Base-by-base conservation (phyloP, 2,113 vertebrate genomes). In the Cyprinodon tularosa region DNA sequence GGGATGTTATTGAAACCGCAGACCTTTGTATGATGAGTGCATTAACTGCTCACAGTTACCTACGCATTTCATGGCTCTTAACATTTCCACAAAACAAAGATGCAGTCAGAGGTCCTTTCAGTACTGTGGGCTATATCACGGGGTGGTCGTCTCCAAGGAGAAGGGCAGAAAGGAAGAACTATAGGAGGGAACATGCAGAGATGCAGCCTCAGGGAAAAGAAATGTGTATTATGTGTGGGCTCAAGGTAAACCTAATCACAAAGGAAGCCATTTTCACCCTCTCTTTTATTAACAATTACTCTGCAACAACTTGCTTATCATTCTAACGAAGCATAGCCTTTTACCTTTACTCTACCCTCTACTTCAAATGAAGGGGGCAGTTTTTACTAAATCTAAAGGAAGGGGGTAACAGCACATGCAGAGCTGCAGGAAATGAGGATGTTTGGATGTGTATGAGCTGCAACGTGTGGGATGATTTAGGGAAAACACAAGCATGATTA, bases 401-500 rank as follows among this genome's bases (percentile, higher is more conserved):
- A n/a, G 8, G 20, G 15, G 20, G 17, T 10, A 57, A 57, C 50
- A n/a, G 17, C 7, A 57, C 9, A 20, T 10, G 4, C 45, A 80
- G 76, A 72, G 29, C 29, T 29, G 29, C 39, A 73, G 74, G 66
- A 68, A 79, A 66, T 42, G 29, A 22, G 64, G 50, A 53, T 65
- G 61, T 77, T 71, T 22, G 76, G 47, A 66, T 47, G 71, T 65
- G 68, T 71, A 22, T 76, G 64, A 69, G 65, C 50, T 57, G 68
- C 14, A 40, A 29, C 50, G 66, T n/a, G 48, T 71, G 70, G 61
- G 87, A 83, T 86, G 78, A 90, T 88, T 74, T 73, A 75, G 71
- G 72, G 68, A 37, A 29, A 85, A 72, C 37, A 53, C 36, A 69
- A 68, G 75, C 82, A 88, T 77, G 76, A 74, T 85, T 79, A 74